Percentiles rank a stretch among this genome's conserved stretches.
phyloP scores from a whole-genome alignment of 2,888 invertebrate species.

The Myopa tessellatipennis region DNA sequence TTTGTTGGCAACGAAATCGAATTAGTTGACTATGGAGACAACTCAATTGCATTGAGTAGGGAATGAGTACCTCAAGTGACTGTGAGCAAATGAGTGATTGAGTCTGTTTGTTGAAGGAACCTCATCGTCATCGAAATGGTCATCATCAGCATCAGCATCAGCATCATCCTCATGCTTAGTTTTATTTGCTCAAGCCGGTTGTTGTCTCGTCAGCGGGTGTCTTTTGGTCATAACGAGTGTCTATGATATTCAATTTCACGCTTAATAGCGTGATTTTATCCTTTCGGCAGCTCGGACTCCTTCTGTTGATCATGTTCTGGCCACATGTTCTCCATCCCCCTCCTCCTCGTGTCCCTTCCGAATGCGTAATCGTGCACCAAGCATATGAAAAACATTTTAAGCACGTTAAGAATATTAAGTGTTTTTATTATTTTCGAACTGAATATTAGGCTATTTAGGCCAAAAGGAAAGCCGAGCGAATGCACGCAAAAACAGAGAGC shows the following conservation, averaged over 20 bases:
- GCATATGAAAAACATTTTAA: slow-evolving; percentile 47
- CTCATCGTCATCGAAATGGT: slow-evolving; percentile 15
- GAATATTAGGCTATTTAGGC: neutral
- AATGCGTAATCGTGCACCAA: slow-evolving; percentile 50
- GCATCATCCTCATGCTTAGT: neutral
- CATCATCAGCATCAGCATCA: slow-evolving; percentile 11
- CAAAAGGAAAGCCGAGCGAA: neutral
- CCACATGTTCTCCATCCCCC: neutral
- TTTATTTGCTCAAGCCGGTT: neutral
- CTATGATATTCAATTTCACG: slow-evolving; percentile 53
- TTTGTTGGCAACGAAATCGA: too few relatives aligned
- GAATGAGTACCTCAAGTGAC: too few relatives aligned
- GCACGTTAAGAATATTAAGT: slow-evolving; percentile 37
- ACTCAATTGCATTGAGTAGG: neutral
- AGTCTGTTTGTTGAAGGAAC: neutral
- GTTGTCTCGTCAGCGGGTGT: slow-evolving; percentile 3
- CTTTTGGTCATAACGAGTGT: slow-evolving; percentile 24
- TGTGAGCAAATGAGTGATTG: neutral
- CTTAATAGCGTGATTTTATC: slow-evolving; percentile 44
- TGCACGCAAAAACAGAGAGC: neutral
- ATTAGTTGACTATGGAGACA: too few relatives aligned
- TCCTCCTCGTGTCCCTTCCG: slow-evolving; percentile 18
- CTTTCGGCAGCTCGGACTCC: slow-evolving; percentile 24
- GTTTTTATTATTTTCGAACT: neutral
- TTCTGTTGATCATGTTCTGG: neutral